Conservation (phyloP, 2,797 vertebrate species). For the Acropternis orthonyx region DNA sequence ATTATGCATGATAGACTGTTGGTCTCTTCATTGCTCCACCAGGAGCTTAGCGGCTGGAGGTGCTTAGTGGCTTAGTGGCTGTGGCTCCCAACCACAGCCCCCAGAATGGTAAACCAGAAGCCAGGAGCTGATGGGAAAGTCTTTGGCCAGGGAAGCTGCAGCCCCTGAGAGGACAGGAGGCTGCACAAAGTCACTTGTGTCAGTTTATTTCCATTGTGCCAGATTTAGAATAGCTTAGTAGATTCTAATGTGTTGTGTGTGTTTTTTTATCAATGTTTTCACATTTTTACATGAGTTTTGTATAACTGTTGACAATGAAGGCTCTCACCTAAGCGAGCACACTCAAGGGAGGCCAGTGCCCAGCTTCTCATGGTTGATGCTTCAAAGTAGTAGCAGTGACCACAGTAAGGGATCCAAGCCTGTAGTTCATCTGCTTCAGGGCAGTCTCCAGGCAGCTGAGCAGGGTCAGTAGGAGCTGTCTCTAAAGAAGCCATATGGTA, state of each 20-base stretch:
- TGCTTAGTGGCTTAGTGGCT: no score
- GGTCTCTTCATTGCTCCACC: neutral
- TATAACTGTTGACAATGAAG: neutral
- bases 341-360: conserved; percentile 86
- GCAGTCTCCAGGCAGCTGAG: conserved; percentile 86
- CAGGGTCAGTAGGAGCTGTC: conserved; percentile 82
- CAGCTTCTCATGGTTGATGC: conserved; percentile 76
- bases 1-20: neutral
- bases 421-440: conserved; percentile 74
- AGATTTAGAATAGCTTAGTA: neutral
- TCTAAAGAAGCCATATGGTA: conserved; percentile 62
- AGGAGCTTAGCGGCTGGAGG: neutral
- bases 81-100: no score
- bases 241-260: neutral
- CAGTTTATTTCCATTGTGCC: neutral
- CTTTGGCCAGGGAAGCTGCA: neutral
- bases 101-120: neutral
- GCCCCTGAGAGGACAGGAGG: neutral
- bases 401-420: conserved; percentile 86
- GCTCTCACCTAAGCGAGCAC: conserved; percentile 82
- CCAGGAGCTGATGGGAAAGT: neutral
- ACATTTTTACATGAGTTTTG: neutral
- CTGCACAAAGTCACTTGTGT: neutral
- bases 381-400: conserved; percentile 86
- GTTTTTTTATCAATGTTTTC: neutral